Conservation (phyloP, 1,140 invertebrate species). For the Spodoptera litura region DNA sequence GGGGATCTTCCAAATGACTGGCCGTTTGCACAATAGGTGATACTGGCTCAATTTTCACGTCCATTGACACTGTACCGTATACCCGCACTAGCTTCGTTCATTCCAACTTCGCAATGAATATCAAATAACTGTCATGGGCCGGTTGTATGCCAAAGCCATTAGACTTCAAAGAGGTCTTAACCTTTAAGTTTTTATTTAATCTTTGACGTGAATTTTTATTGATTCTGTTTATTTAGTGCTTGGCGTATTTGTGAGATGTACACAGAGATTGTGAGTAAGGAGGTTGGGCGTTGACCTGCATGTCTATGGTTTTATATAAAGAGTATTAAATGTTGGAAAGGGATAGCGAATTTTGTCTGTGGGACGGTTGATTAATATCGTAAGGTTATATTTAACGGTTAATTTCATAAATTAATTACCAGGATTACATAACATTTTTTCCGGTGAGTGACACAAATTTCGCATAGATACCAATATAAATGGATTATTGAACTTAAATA, state of each 20-base stretch:
- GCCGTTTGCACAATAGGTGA: background rate
- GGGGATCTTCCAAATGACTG: background rate
- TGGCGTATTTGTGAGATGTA: conserved; percentile 6
- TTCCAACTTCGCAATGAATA: background rate
- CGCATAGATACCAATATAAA: too few relatives aligned
- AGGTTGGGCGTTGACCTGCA: conserved; percentile 23
- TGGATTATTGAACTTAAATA: too few relatives aligned
- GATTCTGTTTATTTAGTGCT: conserved; percentile 9
- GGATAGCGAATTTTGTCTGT: too few relatives aligned
- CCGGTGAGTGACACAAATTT: too few relatives aligned
- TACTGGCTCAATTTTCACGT: background rate
- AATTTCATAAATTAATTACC: background rate
- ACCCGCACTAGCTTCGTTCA: background rate
- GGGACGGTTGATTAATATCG: background rate
- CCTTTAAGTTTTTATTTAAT: conserved; percentile 26
- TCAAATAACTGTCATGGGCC: background rate
- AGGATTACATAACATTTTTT: too few relatives aligned
- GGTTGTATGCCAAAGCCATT: conserved; percentile 1
- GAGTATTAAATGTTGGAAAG: background rate
- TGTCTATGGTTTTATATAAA: background rate
- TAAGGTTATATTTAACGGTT: background rate
- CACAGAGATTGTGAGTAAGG: background rate
- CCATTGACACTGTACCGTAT: background rate
- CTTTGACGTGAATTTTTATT: conserved; percentile 14
- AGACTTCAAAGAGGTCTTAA: background rate